Conservation (phyloP, 1,140 invertebrate genomes). For the Lasioglossum baleicum region DNA sequence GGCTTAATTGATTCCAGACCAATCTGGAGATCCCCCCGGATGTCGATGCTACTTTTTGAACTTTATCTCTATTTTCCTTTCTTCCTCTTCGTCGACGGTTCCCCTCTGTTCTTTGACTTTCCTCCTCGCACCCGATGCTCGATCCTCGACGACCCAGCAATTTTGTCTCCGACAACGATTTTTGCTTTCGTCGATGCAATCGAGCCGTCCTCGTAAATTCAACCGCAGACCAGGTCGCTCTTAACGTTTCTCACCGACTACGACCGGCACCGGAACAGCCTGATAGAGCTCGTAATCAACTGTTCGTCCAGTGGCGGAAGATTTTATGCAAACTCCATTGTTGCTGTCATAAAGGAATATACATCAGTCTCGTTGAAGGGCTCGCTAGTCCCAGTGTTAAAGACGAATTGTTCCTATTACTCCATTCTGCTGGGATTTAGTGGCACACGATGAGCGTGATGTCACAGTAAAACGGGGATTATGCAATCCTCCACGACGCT, state of each 20-base stretch:
- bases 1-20: conserved; percentile 59
- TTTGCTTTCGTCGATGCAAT: conserved; percentile 35
- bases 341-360: too few relatives aligned
- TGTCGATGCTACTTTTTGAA: conserved; percentile 40
- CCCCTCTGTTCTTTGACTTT: conserved; percentile 2
- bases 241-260: not conserved
- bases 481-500: conserved; percentile 37
- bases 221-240: not conserved
- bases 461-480: too few relatives aligned
- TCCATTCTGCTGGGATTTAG: too few relatives aligned
- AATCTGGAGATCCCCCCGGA: conserved; percentile 42
- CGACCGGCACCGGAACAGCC: not conserved
- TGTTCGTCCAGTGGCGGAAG: too few relatives aligned
- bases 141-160: not conserved
- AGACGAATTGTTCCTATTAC: too few relatives aligned
- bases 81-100: not conserved
- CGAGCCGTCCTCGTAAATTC: conserved; percentile 8
- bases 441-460: too few relatives aligned
- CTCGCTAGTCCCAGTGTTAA: too few relatives aligned
- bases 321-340: too few relatives aligned
- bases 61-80: conserved; percentile 34
- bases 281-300: too few relatives aligned
- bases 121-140: not conserved
- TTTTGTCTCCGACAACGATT: not conserved
- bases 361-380: too few relatives aligned